Evolutionary conservation across 30 jellyfish, hydroid and myxozoan genomes (phyloP).

Genomic region (Phacellophora camtschatica): DNA sequence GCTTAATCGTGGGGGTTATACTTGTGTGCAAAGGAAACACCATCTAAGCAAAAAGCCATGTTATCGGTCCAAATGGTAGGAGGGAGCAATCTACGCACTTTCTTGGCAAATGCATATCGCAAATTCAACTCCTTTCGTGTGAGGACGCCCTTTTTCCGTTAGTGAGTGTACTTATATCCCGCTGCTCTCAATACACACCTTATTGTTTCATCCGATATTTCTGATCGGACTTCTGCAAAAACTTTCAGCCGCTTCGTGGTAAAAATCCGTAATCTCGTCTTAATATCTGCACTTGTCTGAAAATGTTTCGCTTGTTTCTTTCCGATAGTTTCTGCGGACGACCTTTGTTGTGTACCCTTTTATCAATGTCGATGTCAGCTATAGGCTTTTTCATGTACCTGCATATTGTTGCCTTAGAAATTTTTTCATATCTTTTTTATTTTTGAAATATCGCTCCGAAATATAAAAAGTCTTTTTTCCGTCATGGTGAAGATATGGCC

Average conservation of each 20-base stretch:
- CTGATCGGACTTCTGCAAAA: slow-evolving; percentile 9
- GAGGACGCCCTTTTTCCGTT: slow-evolving; percentile 22
- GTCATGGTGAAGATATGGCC: slow-evolving; percentile 62
- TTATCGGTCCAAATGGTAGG: slow-evolving; percentile 5
- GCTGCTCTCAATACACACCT: neutral
- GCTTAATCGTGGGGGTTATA: slow-evolving; percentile 45
- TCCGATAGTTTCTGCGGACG: slow-evolving; percentile 23
- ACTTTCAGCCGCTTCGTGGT: slow-evolving; percentile 29
- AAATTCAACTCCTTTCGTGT: neutral
- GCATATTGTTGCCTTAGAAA: slow-evolving; percentile 41
- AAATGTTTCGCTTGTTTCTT: slow-evolving; percentile 17
- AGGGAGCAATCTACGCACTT: neutral
- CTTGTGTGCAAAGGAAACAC: slow-evolving; percentile 64
- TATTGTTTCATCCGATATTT: slow-evolving; percentile 21
- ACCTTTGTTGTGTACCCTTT: slow-evolving; percentile 34
- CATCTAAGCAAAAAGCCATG: slow-evolving; percentile 46
- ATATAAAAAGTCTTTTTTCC: neutral
- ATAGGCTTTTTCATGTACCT: slow-evolving; percentile 40
- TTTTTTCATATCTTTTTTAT: neutral
- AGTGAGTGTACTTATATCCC: slow-evolving; percentile 7
- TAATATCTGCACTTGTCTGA: neutral
- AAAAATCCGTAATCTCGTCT: slow-evolving; percentile 21
- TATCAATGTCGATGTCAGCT: neutral
- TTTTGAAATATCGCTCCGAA: too few species aligned
- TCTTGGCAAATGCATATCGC: slow-evolving; percentile 12